Evolutionary conservation across 1,140 invertebrate genomes (phyloP), one percentile per base, ranked within the genome.

Genomic region (Heliothis subflexa): DNA sequence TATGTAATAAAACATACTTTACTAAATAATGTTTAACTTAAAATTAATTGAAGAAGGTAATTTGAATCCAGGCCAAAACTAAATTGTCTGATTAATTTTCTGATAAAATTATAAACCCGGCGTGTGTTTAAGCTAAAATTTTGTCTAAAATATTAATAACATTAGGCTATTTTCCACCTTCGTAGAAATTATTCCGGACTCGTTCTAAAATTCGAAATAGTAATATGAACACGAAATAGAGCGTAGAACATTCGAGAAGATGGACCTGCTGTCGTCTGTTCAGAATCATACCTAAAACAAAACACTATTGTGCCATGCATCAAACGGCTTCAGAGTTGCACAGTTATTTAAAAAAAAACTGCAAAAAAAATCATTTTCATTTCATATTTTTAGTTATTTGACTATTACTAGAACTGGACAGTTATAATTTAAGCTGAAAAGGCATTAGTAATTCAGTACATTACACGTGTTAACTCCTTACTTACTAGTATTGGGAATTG

Each of bases 61-160:
- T 40, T 71, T 71, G 68, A 71, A 71, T 16, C 21, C 25, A 33
- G n/a, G 68, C 68, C 68, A 71, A 55, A 40, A 55, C 68, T 71
- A 71, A 71, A 71, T 55, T 54, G 50, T 55, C 68, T 18, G 68
- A 71, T 71, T 70, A 71, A 55, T 40, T 55, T 71, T 40, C 9
- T 33, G 52, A 55, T 55, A 71, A 71, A 71, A 71, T 71, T 71
- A 71, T 50, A 16, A 18, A 55, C 13, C 18, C 50, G 11, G 25
- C 21, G 18, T 28, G 47, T 70, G 14, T 49, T 50, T 70, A 52
- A 47, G 18, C 47, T 70, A 52, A 52, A 70, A 28, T 70, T 49
- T 40, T 66, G 62, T 21, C 1, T 21, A 13, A 18, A 66, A 66
- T 66, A 45, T 45, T 64, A 16, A 40, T 40, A 40, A 40, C 3